Percentiles rank a stretch among this genome's conserved stretches.
Evolutionary conservation across 2,113 vertebrate species (phyloP).

Genomic region (Tetraodon nigroviridis): DNA sequence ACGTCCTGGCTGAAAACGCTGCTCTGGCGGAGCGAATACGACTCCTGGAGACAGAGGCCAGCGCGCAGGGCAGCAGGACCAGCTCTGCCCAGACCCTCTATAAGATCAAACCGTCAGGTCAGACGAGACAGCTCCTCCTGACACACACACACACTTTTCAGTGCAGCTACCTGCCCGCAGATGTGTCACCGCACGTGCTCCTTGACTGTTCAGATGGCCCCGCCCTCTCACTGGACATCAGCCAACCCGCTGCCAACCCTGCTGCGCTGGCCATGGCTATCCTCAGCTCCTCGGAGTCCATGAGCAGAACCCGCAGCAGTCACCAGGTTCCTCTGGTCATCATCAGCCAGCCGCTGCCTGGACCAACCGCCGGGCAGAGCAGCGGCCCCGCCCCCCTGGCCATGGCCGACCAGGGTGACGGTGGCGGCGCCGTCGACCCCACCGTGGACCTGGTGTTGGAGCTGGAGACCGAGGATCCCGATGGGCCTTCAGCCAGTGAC

Average conservation of each 20-base stretch:
- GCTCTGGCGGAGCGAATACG: constrained; percentile 24
- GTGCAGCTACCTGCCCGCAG: too few relatives aligned
- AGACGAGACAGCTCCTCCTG: background rate
- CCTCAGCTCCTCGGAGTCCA: constrained; percentile 9
- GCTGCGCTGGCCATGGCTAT: constrained; percentile 24
- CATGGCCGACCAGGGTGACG: background rate
- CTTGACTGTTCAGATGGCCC: constrained; percentile 17
- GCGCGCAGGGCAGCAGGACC: constrained; percentile 1
- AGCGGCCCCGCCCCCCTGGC: background rate
- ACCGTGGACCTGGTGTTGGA: constrained; percentile 10
- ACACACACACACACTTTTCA: background rate
- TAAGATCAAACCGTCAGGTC: constrained; percentile 20
- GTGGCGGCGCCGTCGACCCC: too few relatives aligned
- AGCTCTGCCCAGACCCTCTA: background rate
- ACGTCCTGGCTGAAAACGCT: constrained; percentile 10
- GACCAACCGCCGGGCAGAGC: constrained; percentile 15
- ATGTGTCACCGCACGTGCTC: too few relatives aligned
- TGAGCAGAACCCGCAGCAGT: background rate
- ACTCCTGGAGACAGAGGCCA: constrained; percentile 2
- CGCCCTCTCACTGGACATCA: constrained; percentile 9
- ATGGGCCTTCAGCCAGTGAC: constrained; percentile 3
- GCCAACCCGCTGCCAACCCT: constrained; percentile 18
- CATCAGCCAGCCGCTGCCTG: constrained; percentile 19
- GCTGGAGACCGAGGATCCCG: background rate
- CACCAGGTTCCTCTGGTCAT: constrained; percentile 30